Conservation (phyloP, 35 echinoderm and acorn worm genomes). For the Heliocidaris erythrogramma region DNA sequence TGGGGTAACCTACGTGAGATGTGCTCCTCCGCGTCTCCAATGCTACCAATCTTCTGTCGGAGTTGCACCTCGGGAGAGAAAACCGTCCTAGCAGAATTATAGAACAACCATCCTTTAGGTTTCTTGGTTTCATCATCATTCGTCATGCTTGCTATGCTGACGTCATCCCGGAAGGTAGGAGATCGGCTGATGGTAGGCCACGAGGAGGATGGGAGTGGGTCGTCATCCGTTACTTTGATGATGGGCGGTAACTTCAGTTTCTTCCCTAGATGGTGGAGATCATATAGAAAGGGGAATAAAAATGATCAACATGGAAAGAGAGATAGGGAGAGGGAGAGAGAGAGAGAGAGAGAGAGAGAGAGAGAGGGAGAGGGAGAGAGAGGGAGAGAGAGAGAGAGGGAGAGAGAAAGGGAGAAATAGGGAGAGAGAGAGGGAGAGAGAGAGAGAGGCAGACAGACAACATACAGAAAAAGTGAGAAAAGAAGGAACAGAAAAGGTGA, state of each 20-base stretch:
- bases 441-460: no score
- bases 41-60: neutral
- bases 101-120: neutral
- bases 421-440: no score
- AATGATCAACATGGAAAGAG: neutral
- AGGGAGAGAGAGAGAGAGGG: no score
- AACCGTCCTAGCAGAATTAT: neutral
- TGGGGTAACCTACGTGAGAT: constrained; percentile 4
- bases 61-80: neutral
- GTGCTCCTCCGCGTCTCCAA: constrained; percentile 11
- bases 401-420: no score
- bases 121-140: neutral
- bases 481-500: neutral
- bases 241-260: neutral
- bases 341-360: no score
- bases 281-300: neutral
- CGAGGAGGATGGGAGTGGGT: neutral
- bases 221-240: constrained; percentile 10
- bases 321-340: neutral
- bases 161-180: neutral
- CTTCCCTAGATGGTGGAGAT: neutral
- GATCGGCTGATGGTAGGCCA: neutral
- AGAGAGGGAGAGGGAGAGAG: neutral
- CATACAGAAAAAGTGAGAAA: neutral
- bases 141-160: neutral